Conservation (phyloP, 64 coral and sea anemone species). For the Porites australiensis region DNA sequence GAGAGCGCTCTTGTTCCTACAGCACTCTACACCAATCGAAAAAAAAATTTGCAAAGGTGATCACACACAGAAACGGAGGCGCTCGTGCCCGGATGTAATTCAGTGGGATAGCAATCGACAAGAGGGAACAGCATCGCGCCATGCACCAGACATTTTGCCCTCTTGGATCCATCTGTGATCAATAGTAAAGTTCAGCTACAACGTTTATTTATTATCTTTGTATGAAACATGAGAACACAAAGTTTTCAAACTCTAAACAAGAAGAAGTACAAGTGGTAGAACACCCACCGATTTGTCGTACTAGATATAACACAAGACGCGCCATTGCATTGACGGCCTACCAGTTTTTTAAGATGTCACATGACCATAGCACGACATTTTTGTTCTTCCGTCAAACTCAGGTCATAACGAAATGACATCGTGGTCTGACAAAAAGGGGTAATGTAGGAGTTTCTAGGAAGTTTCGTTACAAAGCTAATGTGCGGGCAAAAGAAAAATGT, state of each 20-base stretch:
- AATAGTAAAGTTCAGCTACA: constrained; percentile 11
- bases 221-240: constrained; percentile 13
- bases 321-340: constrained; percentile 26
- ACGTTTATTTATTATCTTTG: constrained; percentile 26
- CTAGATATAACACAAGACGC: neutral
- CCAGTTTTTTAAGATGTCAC: constrained; percentile 34
- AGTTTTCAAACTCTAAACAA: constrained; percentile 37
- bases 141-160: constrained; percentile 29
- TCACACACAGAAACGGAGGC: constrained; percentile 27
- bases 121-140: constrained; percentile 30
- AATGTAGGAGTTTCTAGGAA: constrained; percentile 47
- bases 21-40: constrained; percentile 32
- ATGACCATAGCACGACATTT: constrained; percentile 22
- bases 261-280: constrained; percentile 25
- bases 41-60: constrained; percentile 29
- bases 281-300: constrained; percentile 9
- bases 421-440: neutral
- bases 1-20: constrained; percentile 10
- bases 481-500: constrained; percentile 41
- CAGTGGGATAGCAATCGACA: constrained; percentile 22
- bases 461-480: constrained; percentile 35
- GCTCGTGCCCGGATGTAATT: constrained; percentile 24
- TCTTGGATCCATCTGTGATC: constrained; percentile 31
- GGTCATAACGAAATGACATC: constrained; percentile 25
- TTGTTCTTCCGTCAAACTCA: constrained; percentile 5